These are phyloP conservation scores for Lepeophtheirus nordmannii DNA, from an alignment of 2,888 invertebrate species.

Conservation along the genomic window DNA sequence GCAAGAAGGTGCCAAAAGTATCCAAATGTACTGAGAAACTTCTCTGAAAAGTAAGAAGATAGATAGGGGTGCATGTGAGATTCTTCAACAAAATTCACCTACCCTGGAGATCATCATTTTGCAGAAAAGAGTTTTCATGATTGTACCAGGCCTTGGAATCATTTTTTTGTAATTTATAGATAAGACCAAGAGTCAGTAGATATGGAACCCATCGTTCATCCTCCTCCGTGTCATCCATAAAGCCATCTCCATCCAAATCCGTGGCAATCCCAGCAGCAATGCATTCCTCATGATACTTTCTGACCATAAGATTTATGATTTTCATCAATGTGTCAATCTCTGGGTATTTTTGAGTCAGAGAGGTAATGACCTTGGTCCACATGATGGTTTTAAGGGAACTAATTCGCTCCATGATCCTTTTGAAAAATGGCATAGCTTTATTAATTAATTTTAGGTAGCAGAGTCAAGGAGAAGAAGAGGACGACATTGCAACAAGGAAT, in stretches of 20 bases:
- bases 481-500: no score
- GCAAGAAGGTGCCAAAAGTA: conserved; percentile 16
- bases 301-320: background rate
- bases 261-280: background rate
- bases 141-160: conserved; percentile 20
- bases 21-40: conserved; percentile 6
- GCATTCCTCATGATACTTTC: background rate
- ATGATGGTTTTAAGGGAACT: background rate
- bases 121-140: conserved; percentile 4
- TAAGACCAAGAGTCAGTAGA: conserved; percentile 2
- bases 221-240: background rate
- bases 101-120: background rate
- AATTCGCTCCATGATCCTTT: background rate
- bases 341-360: conserved; percentile 11
- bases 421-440: background rate
- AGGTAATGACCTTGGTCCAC: background rate
- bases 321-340: conserved; percentile 7
- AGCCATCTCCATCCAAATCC: background rate
- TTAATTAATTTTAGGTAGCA: no score
- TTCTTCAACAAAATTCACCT: background rate
- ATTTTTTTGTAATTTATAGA: conserved; percentile 21
- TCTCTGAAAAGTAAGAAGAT: background rate
- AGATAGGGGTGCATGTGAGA: background rate
- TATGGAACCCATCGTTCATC: conserved; percentile 7
- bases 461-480: no score